Percentiles rank a stretch among this genome's conserved stretches.
Evolutionary conservation across 2,888 invertebrate genomes (phyloP).

Genomic region (Germaria angustata): DNA sequence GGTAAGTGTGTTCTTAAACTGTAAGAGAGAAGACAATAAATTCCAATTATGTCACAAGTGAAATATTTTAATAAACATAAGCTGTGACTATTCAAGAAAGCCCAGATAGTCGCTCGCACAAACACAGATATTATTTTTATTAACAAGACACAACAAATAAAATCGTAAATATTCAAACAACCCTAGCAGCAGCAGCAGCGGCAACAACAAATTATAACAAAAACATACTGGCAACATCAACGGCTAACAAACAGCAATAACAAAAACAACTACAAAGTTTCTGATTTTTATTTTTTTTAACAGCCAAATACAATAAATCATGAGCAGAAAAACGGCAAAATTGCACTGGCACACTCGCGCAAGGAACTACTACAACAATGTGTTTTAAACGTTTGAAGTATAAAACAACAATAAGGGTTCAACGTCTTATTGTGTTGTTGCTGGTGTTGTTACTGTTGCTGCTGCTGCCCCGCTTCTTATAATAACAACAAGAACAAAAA

Average conservation of each 20-base stretch:
- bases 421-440: slow-evolving; percentile 38
- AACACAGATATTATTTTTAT: slow-evolving; percentile 55
- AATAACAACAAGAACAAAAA: slow-evolving; percentile 42
- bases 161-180: slow-evolving; percentile 65
- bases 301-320: slow-evolving; percentile 66
- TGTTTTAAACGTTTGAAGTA: slow-evolving; percentile 60
- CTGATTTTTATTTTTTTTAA: slow-evolving; percentile 29
- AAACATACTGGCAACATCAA: slow-evolving; percentile 27
- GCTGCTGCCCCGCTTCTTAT: slow-evolving; percentile 7
- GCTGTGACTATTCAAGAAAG: slow-evolving; percentile 67
- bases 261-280: slow-evolving; percentile 32
- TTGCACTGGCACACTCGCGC: slow-evolving; percentile 26
- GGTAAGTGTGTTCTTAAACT: slow-evolving; percentile 17
- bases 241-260: slow-evolving; percentile 52
- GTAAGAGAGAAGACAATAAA: slow-evolving; percentile 71
- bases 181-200: slow-evolving; percentile 42
- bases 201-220: slow-evolving; percentile 9
- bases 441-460: slow-evolving; percentile 5
- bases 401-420: slow-evolving; percentile 54
- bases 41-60: slow-evolving; percentile 78
- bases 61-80: slow-evolving; percentile 78
- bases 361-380: slow-evolving; percentile 42
- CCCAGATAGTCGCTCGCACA: slow-evolving; percentile 52
- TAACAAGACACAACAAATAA: slow-evolving; percentile 65
- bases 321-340: slow-evolving; percentile 53